Base-by-base conservation (phyloP, 2,797 vertebrate genomes). In the Etheostoma perlongum region DNA sequence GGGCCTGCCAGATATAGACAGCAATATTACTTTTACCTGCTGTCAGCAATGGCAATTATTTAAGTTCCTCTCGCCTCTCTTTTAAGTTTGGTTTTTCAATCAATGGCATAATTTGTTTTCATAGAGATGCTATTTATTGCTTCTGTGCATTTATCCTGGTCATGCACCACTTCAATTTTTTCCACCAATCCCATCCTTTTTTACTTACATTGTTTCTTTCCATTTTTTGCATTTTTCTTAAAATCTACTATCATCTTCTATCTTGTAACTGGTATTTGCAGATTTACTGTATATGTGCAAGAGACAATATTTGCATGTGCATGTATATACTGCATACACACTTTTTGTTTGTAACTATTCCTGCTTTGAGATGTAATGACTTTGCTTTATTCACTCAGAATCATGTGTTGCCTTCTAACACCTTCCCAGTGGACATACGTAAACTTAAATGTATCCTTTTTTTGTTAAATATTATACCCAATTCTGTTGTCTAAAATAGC, bases 401-500 rank as follows among this genome's bases (percentile, higher is more conserved):
- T 74, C 83, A 67, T n/a, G 46, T 74, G 61, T 33, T 93, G 30
- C 93, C 92, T 10, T 62, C 93, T 0, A 77, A 94, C 67, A 92
- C 93, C 71, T 5, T 95, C 33, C 19, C 92, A 15, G 82, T 97
- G n/a, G 93, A 96, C 72, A 42, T 69, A 0, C 85, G 74, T 52
- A 82, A 89, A 82, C 85, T 98, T 76, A 96, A 91, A 94, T 98
- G 97, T 98, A 99, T 98, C 96, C 36, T 40, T 94, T 97, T 90
- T 84, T 64, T 60, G 2, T 27, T 6, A 18, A 74, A 49, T 30
- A 48, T 30, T 15, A n/a, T 51, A 2, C 44, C 1, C 18, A 23
- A 36, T 61, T 72, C 2, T 73, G 44, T 53, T 13, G 63, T 7
- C 70, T 47, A 61, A 23, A 44, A 9, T 59, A 30, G n/a, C 18